Conservation (phyloP, 2,888 invertebrate genomes). For the Thecophora atra region DNA sequence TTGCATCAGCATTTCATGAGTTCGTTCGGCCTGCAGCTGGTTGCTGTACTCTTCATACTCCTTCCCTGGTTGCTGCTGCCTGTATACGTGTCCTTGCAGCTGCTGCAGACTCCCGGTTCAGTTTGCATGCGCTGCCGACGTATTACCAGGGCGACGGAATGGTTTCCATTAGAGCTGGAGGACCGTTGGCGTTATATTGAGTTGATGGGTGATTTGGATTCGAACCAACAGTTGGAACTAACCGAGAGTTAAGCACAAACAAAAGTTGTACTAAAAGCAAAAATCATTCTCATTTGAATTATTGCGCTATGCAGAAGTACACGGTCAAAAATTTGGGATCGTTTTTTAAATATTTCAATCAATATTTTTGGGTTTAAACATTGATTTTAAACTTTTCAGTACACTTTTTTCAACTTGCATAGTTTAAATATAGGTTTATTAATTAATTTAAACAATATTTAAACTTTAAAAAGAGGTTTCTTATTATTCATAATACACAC, state of each 20-base stretch:
- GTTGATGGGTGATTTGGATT: slow-evolving; percentile 54
- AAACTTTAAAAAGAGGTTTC: too few relatives aligned
- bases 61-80: slow-evolving; percentile 57
- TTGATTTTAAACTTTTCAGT: too few relatives aligned
- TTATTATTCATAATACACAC: too few relatives aligned
- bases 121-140: slow-evolving; percentile 54
- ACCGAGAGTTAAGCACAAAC: background rate
- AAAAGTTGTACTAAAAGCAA: too few relatives aligned
- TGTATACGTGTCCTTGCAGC: slow-evolving; percentile 52
- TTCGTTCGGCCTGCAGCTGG: slow-evolving; percentile 25
- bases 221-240: slow-evolving; percentile 58
- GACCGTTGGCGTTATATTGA: slow-evolving; percentile 60
- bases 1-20: slow-evolving; percentile 41
- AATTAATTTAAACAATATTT: too few relatives aligned
- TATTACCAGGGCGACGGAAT: slow-evolving; percentile 59
- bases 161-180: slow-evolving; percentile 59
- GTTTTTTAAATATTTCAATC: too few relatives aligned
- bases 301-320: too few relatives aligned
- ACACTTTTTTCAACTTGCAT: too few relatives aligned
- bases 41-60: slow-evolving; percentile 47
- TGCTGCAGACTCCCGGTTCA: slow-evolving; percentile 55
- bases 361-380: too few relatives aligned
- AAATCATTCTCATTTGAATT: too few relatives aligned
- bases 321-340: too few relatives aligned
- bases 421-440: too few relatives aligned